Conservation (phyloP, 2,113 vertebrate genomes). For the Cynocephalus volans region DNA sequence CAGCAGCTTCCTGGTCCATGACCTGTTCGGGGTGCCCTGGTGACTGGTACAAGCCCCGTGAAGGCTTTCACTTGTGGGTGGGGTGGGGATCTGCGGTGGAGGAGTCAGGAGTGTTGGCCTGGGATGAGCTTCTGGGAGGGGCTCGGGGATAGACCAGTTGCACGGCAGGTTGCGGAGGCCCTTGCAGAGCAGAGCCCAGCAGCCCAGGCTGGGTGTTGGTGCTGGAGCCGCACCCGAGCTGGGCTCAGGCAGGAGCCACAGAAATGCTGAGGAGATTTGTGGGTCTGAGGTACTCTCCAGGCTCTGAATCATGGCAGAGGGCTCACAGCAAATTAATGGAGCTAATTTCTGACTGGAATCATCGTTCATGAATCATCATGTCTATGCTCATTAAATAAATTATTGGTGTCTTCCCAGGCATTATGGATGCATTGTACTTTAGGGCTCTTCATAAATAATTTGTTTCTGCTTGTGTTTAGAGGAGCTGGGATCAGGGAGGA, state of each 20-base stretch:
- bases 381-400: constrained; percentile 92
- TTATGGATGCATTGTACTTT: constrained; percentile 89
- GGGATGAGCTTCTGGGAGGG: not conserved
- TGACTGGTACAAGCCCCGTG: not conserved
- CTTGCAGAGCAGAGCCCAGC: not conserved
- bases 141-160: not conserved
- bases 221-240: not conserved
- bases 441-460: constrained; percentile 90
- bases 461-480: constrained; percentile 86
- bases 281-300: constrained; percentile 74
- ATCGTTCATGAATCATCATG: constrained; percentile 88
- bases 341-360: constrained; percentile 90
- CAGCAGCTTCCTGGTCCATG: not conserved
- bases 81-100: not conserved
- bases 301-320: constrained; percentile 86
- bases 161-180: not conserved
- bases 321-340: constrained; percentile 90
- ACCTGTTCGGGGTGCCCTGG: not conserved
- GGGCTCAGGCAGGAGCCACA: not conserved
- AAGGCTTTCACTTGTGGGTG: not conserved
- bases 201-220: not conserved
- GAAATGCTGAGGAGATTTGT: not conserved
- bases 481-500: constrained; percentile 58
- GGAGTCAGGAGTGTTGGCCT: not conserved
- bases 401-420: constrained; percentile 89